Evolutionary conservation across 2,888 invertebrate genomes (phyloP), one percentile per base, ranked within the genome.

Genomic region (Notodonta ziczac): DNA sequence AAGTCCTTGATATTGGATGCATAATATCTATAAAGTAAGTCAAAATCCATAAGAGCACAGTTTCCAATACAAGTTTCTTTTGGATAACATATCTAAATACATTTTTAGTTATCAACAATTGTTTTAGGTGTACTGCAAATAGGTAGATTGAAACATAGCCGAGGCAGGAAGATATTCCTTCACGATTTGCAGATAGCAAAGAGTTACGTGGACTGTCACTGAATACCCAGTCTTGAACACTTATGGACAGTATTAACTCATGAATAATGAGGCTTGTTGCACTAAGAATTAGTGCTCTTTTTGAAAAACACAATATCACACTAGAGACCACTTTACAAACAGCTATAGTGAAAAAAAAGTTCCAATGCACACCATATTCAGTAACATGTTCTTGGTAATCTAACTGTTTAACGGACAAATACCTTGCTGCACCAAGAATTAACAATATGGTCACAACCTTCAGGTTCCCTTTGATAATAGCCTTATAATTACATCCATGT

Each of bases 331-430:
- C 83, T 89, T 97, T 98, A 16, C 98, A 96, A 51, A 96, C 89
- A 4, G 97, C 98, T 61, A 99, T 90, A 0, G 99, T 99, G 72
- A 98, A 96, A 87, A 99, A 99, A 85, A 99, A 99, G 89, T 99
- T 99, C 98, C 99, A 98, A 86, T 99, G 99, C 0, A 96, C 95
- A 0, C 99, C 99, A 93, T 99, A 99, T 86, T 99, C 99, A 0
- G 97, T 95, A 0, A 97, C 95, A 85, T 98, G 97, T 77, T 97
- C 97, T 62, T 97, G 97, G 86, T 99, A 99, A 71, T 97, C 95
- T 2, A 96, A 89, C 52, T 95, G 84, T 76, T 95, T 95, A 0
- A 96, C 84, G 14, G 94, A 85, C 4, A 96, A 58, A 70, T 95
- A 96, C 66, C 97, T 94, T 0, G 90, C 90, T 1, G 95, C 65